Base-by-base conservation (phyloP, 2,797 vertebrate species). In the Tangara arthus region DNA sequence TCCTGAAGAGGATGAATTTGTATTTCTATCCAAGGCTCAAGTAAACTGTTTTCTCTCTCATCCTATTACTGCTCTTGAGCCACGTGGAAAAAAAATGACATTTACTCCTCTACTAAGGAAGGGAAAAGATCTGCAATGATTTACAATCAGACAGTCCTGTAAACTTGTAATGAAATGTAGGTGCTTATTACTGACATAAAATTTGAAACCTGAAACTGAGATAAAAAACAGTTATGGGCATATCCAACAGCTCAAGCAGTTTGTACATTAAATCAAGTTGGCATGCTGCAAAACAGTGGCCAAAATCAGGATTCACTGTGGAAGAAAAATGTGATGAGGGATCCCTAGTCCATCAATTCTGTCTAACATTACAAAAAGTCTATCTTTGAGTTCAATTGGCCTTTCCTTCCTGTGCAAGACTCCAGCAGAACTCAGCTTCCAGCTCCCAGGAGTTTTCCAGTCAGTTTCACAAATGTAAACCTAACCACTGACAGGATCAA, bases 301-400 rank as follows among this genome's bases (percentile, higher is more conserved):
- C 95, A 97, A 96, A 91, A 73, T 32, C 32, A 69, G 82, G 81
- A 89, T 83, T 96, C 88, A 88, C 69, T 90, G 44, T n/a, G 72
- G 88, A 93, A 96, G 69, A 53, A 94, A 96, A 79, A 72, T 63
- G 24, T 64, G 82, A 71, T 64, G 92, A 97, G 87, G 91, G 65
- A 71, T 97, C 92, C 93, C 47, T 52, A 90, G 93, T 95, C 96
- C 93, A 96, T 96, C 96, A 97, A 47, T 93, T 97, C 87, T 87
- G 24, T 61, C 87, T 80, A 87, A 82, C 18, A 26, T 65, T 46
- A 89, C 69, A 83, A 72, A 79, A 91, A 59, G 6, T n/a, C 19
- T 61, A 8, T 79, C 84, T 94, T 53, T 55, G 68, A 70, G 72
- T 76, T 78, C 84, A 42, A 1, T 24, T 84, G 47, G 41, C 41